These are phyloP conservation scores for Lanius collurio DNA, from an alignment of 2,113 vertebrate species.

Conservation along the genomic window DNA sequence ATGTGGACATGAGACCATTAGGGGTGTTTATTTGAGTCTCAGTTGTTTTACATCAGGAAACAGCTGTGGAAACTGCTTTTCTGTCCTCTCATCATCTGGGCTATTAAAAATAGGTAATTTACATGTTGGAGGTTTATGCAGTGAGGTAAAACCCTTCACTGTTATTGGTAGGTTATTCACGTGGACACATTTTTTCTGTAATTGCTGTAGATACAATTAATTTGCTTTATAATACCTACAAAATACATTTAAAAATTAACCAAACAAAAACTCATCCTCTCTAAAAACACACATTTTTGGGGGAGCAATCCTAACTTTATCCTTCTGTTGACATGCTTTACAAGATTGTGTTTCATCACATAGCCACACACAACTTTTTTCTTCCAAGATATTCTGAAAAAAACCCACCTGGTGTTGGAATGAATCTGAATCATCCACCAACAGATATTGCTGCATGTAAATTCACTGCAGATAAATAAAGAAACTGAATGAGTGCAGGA, in stretches of 20 bases:
- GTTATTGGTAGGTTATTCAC: background rate
- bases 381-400: fast-evolving
- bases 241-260: background rate
- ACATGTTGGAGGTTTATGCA: background rate
- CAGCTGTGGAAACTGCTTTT: background rate
- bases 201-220: background rate
- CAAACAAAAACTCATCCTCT: background rate
- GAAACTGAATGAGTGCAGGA: background rate
- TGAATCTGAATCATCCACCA: background rate
- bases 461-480: background rate
- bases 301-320: background rate
- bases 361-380: background rate
- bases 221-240: background rate
- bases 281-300: background rate
- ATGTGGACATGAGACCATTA: background rate
- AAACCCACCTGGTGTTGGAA: background rate
- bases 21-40: background rate
- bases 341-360: background rate
- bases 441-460: background rate
- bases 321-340: background rate
- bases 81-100: background rate
- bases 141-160: background rate
- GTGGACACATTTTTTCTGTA: background rate
- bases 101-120: background rate
- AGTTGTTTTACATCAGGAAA: background rate